phyloP scores from a whole-genome alignment of 2,888 invertebrate species.

The Hyles lineata region DNA sequence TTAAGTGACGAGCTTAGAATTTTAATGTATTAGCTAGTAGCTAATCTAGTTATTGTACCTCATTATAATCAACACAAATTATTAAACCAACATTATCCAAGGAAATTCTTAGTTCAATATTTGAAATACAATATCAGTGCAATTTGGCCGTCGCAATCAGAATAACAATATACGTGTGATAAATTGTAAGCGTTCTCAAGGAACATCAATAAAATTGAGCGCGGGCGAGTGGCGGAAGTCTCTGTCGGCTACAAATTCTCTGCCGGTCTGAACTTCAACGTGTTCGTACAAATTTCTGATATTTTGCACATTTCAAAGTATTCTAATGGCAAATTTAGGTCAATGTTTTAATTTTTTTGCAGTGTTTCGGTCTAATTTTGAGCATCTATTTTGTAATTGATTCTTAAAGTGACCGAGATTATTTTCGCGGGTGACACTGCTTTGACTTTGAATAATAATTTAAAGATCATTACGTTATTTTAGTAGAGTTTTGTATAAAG shows the following conservation, averaged over 20 bases:
- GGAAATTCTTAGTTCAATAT: no score
- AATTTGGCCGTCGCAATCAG: slow-evolving; percentile 5
- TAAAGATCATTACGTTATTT: no score
- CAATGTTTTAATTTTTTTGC: background rate
- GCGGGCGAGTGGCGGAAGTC: slow-evolving; percentile 23
- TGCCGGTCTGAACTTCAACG: slow-evolving; percentile 29
- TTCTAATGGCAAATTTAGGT: background rate
- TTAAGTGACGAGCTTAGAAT: no score
- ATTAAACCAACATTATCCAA: no score
- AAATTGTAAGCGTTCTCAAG: slow-evolving; percentile 27
- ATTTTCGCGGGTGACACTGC: no score
- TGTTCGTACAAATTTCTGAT: slow-evolving; percentile 15
- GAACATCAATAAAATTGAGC: slow-evolving; percentile 34
- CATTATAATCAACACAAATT: no score
- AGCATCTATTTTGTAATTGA: background rate
- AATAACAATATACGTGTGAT: slow-evolving; percentile 21
- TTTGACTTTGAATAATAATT: no score
- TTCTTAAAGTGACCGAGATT: background rate
- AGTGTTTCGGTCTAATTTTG: background rate
- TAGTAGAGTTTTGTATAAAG: no score
- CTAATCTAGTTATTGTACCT: no score
- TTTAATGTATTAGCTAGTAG: no score
- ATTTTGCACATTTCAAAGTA: background rate
- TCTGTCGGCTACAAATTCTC: slow-evolving; percentile 36
- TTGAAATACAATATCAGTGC: no score